Evolutionary conservation across 1,140 invertebrate genomes (phyloP), one percentile per base, ranked within the genome.

Genomic region (Drosophila sulfurigaster): DNA sequence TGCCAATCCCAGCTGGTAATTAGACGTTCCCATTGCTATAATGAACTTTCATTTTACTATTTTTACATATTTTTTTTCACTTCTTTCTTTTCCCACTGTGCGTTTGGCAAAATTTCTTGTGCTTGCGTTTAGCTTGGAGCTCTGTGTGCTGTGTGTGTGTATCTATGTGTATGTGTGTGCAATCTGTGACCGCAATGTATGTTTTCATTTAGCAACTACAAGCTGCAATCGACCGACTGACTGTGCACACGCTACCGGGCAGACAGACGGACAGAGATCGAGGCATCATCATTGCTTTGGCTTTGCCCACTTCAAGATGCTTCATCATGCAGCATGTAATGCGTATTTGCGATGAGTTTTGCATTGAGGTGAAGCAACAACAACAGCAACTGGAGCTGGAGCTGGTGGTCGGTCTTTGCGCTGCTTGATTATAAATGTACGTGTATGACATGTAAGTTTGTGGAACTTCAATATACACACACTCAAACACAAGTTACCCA

Each of bases 181-280:
- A 66, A 68, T 74, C 75, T 74, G 73, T 75, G 60, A 78, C 78
- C 78, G 65, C 78, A 75, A 75, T 77, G 77, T 89, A 88, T 87
- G 83, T 88, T 89, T 88, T 89, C 83, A 88, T 88, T 88, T 87
- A 88, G 83, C 80, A 83, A 83, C 72, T 75, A 75, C 83, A 78
- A 78, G 81, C 72, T 35, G 64, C 70, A 73, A 68, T 48, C 54
- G 62, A 41, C 56, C 54, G 62, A 41, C 56, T 45, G 15, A 45
- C 51, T 66, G 11, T 54, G 6, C 58, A 62, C 38, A 35, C 66
- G 81, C 82, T 86, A 86, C 82, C 70, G 82, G 75, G 67, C 67
- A 49, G 59, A 69, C 30, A 15, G 4, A 46, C 35, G 10, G 35
- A 38, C 35, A 38, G 35, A 10, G 35, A 38, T 3, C 35, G 35